A percentile compares a stretch with the other conserved stretches of the same genome.
Evolutionary conservation across 2,797 vertebrate species (phyloP).

Genomic region (Microctenopoma lineatum): DNA sequence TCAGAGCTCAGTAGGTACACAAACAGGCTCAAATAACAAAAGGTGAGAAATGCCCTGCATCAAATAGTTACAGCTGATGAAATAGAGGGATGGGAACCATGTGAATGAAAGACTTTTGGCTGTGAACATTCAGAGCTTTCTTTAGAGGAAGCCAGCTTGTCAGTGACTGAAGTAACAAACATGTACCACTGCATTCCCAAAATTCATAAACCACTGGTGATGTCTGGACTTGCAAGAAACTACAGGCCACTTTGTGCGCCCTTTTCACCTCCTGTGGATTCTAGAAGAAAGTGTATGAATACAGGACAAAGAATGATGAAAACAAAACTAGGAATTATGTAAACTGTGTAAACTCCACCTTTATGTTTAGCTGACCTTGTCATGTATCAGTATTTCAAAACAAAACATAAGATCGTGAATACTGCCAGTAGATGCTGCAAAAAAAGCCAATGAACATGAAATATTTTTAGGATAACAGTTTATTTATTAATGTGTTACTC

Average conservation of each 20-base stretch:
- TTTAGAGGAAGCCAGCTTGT: neutral
- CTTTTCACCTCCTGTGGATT: neutral
- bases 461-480: neutral
- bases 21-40: conserved; percentile 23
- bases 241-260: neutral
- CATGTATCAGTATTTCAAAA: neutral
- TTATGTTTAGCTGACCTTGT: neutral
- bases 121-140: conserved; percentile 46
- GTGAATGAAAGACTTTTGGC: conserved; percentile 30
- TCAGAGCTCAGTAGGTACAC: conserved; percentile 6
- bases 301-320: neutral
- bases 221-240: neutral
- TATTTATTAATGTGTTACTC: neutral
- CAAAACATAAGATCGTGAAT: neutral
- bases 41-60: conserved; percentile 15
- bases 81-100: conserved; percentile 7
- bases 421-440: neutral
- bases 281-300: neutral
- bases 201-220: neutral
- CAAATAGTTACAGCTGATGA: conserved; percentile 2
- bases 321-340: neutral
- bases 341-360: neutral
- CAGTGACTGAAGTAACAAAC: neutral
- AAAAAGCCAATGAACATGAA: neutral
- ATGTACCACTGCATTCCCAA: neutral